These are phyloP conservation scores for Macaria notata DNA, from an alignment of 2,888 invertebrate genomes.

Conservation along the genomic window DNA sequence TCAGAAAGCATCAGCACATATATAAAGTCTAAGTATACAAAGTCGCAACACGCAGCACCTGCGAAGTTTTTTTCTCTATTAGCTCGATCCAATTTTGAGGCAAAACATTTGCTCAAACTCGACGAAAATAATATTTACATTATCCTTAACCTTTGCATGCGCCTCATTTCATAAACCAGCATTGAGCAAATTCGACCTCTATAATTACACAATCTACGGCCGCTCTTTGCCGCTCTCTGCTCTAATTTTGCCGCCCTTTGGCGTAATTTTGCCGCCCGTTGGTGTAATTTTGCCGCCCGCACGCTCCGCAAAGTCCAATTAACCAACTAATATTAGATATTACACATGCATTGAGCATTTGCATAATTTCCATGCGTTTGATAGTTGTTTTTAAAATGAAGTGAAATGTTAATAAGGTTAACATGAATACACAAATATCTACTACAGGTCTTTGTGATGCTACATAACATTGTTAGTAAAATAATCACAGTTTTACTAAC, in stretches of 20 bases:
- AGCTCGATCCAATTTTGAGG: no score
- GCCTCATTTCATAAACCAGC: no score
- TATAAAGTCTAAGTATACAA: no score
- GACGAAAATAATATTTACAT: no score
- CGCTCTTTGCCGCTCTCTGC: not conserved
- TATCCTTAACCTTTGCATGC: no score
- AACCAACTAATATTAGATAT: constrained; percentile 12
- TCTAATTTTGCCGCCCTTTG: not conserved
- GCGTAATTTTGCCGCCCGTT: not conserved
- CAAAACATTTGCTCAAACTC: no score
- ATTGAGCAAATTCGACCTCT: not conserved
- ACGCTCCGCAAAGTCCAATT: constrained; percentile 19
- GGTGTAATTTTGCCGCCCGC: not conserved
- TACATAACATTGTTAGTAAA: not conserved
- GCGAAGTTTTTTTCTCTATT: no score
- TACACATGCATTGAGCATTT: constrained; percentile 17
- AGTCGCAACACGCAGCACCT: no score
- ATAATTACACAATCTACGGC: constrained; percentile 6
- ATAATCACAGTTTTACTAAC: not conserved
- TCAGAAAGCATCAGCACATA: no score
- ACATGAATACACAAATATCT: not conserved
- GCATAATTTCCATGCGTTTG: constrained; percentile 3
- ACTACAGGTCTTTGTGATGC: not conserved
- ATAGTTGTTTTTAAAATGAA: not conserved
- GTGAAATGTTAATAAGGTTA: no score